Evolutionary conservation across 64 coral and sea anemone species (phyloP).

Genomic region (Cladopsammia gracilis): DNA sequence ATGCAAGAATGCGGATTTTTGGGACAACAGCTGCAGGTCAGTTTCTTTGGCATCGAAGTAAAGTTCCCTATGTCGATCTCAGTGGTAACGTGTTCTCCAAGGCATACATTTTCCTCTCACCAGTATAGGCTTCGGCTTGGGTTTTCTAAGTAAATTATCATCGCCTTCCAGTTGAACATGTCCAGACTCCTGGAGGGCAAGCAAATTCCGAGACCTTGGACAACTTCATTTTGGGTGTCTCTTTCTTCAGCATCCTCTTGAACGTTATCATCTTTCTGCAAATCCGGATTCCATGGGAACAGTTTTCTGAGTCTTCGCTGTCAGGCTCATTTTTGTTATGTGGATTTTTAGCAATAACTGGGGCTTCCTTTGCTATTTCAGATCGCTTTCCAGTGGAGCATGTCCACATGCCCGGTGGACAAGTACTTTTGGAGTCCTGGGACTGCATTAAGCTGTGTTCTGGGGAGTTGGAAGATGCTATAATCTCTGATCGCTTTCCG

Average conservation of each 20-base stretch:
- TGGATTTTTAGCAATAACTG: neutral
- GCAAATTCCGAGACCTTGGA: neutral
- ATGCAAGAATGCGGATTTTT: no score
- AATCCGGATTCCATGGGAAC: neutral
- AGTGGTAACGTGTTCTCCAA: no score
- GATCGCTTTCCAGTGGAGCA: neutral
- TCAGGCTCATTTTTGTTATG: neutral
- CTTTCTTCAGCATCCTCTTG: no score
- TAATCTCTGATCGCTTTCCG: slow-evolving; percentile 12
- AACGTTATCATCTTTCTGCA: neutral
- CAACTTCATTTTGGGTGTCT: neutral
- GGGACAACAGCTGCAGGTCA: no score
- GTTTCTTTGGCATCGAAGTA: no score
- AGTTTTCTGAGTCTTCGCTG: neutral
- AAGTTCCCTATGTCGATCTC: no score
- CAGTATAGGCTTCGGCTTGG: no score
- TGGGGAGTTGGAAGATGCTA: neutral
- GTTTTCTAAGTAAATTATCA: no score
- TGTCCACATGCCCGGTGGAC: neutral
- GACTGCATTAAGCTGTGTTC: neutral
- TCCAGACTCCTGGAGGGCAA: neutral
- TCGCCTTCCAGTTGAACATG: neutral
- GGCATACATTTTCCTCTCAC: no score
- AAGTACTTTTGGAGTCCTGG: neutral
- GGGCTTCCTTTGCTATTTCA: neutral